Conservation (phyloP, 2,113 vertebrate species). For the Amblyornis subalaris region DNA sequence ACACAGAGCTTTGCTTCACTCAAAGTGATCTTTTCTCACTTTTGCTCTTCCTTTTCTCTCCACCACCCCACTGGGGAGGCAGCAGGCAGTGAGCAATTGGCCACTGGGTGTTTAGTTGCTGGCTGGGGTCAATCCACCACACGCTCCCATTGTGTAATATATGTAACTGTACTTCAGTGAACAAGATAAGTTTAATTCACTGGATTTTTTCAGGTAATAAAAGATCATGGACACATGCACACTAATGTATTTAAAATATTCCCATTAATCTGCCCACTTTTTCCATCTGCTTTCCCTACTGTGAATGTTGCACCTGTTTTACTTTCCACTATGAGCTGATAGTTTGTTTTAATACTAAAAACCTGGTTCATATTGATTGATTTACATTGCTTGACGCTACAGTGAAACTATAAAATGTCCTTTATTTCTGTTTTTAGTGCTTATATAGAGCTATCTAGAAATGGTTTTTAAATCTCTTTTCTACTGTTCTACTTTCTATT, state of each 20-base stretch:
- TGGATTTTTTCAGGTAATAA: neutral
- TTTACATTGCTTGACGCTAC: constrained; percentile 17
- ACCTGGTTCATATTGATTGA: neutral
- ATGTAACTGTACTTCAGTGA: neutral
- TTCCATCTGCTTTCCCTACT: neutral
- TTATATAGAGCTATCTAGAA: neutral
- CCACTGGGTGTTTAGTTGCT: neutral
- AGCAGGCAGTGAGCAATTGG: neutral
- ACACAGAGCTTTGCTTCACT: neutral
- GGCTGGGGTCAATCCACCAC: neutral
- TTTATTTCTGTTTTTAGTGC: constrained; percentile 37
- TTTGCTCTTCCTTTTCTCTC: neutral
- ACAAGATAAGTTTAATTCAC: neutral
- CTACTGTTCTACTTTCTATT: neutral
- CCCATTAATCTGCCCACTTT: neutral
- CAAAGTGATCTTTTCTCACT: neutral
- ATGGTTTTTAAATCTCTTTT: constrained; percentile 11
- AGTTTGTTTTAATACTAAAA: constrained; percentile 16
- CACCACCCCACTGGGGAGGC: too few species aligned
- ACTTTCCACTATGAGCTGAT: neutral
- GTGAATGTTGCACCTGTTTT: neutral
- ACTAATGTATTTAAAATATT: neutral
- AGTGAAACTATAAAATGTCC: neutral
- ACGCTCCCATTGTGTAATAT: neutral
- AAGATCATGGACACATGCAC: neutral